phyloP scores from a whole-genome alignment of 2,113 vertebrate genomes.

The Lethenteron camtschaticum region DNA sequence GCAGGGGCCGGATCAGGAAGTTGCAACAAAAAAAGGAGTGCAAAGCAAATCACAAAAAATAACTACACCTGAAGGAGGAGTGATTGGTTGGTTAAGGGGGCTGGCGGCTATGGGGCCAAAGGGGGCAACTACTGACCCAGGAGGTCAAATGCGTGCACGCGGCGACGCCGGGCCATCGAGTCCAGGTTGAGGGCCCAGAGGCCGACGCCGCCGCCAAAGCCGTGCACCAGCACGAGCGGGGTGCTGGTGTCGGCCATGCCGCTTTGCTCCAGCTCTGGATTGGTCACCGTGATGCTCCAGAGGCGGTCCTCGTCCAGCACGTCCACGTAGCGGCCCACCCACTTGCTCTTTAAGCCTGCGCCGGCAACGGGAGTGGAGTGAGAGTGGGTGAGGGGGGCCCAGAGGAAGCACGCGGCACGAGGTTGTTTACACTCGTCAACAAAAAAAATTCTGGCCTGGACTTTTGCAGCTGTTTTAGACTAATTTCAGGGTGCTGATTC shows the following conservation, averaged over 20 bases:
- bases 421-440: neutral
- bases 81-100: too few species aligned
- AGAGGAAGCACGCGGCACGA: neutral
- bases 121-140: slow-evolving; percentile 17
- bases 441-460: too few species aligned
- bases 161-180: slow-evolving; percentile 25
- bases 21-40: too few species aligned
- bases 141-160: slow-evolving; percentile 44
- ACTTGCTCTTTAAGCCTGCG: slow-evolving; percentile 47
- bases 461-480: too few species aligned
- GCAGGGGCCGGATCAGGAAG: too few species aligned
- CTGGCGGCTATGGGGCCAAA: too few species aligned
- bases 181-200: slow-evolving; percentile 65
- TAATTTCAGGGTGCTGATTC: too few species aligned
- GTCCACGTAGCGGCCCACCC: slow-evolving; percentile 50
- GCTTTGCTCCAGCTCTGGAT: slow-evolving; percentile 12
- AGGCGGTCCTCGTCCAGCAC: slow-evolving; percentile 44
- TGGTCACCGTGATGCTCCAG: slow-evolving; percentile 51
- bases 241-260: slow-evolving; percentile 16
- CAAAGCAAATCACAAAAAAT: too few species aligned
- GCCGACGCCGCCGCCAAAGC: slow-evolving; percentile 58
- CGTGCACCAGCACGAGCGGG: slow-evolving; percentile 63
- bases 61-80: too few species aligned
- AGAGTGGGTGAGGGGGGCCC: neutral
- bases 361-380: neutral